Percentiles rank a stretch among this genome's conserved stretches.
These are phyloP conservation scores for Suncus etruscus DNA, from an alignment of 2,113 vertebrate genomes.

Conservation along the genomic window DNA sequence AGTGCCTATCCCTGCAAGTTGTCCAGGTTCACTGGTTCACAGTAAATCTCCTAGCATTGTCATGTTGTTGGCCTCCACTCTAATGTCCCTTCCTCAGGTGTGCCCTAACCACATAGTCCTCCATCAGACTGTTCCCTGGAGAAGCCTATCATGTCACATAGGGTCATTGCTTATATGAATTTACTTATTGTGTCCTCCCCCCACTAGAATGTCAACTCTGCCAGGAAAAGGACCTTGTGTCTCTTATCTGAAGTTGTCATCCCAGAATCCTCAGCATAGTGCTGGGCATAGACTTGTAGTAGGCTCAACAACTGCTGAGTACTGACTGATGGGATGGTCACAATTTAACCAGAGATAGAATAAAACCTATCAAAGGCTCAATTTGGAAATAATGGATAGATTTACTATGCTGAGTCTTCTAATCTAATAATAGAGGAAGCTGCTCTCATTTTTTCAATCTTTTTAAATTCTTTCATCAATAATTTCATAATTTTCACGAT, in stretches of 20 bases:
- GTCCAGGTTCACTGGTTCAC: no score
- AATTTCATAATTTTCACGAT: slow-evolving; percentile 51
- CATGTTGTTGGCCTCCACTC: not conserved
- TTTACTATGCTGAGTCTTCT: slow-evolving; percentile 38
- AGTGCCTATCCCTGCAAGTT: no score
- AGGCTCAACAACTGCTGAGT: not conserved
- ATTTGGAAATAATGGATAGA: not conserved
- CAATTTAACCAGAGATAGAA: not conserved
- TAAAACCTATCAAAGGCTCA: slow-evolving; percentile 1
- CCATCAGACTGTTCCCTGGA: not conserved
- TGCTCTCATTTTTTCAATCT: slow-evolving; percentile 16
- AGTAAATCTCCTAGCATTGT: no score
- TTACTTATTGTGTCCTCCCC: slow-evolving; percentile 12
- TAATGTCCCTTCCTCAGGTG: not conserved
- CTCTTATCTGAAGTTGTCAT: not conserved
- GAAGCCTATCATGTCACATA: no score
- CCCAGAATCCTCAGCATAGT: not conserved
- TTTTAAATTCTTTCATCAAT: slow-evolving; percentile 47
- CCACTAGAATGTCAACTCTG: not conserved
- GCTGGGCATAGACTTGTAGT: not conserved
- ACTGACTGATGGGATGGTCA: not conserved
- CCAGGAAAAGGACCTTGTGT: not conserved
- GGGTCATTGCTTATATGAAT: not conserved
- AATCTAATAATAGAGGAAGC: slow-evolving; percentile 9
- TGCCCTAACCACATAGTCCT: not conserved